Percentiles rank a stretch among this genome's conserved stretches.
Evolutionary conservation across 2,113 vertebrate genomes (phyloP).

Genomic region (Trachemys scripta): DNA sequence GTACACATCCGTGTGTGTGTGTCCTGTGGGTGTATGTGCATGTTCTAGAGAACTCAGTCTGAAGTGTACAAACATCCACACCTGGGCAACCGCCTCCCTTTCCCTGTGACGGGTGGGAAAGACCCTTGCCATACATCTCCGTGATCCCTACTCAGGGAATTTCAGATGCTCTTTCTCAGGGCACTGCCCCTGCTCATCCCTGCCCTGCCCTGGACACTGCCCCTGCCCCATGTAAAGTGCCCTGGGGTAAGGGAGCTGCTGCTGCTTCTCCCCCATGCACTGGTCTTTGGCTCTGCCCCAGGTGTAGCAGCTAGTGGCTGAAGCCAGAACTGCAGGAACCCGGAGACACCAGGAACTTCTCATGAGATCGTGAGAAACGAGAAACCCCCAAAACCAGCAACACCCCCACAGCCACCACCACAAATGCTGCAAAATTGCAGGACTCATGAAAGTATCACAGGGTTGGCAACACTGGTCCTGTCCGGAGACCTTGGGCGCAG

Average conservation of each 20-base stretch:
- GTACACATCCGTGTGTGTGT: neutral
- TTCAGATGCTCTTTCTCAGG: neutral
- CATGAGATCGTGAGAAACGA: neutral
- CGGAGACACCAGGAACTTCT: neutral
- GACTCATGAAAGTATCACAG: neutral
- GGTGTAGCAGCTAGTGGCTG: neutral
- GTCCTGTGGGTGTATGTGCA: neutral
- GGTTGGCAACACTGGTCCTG: too few relatives aligned
- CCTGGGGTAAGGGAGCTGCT: neutral
- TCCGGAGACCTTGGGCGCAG: neutral
- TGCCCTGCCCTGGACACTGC: neutral
- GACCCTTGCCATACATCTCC: neutral
- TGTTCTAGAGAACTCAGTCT: neutral
- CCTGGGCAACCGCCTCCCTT: neutral
- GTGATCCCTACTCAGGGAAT: neutral
- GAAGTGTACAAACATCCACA: neutral
- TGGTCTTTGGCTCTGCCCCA: neutral
- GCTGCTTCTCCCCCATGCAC: neutral
- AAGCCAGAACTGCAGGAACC: neutral
- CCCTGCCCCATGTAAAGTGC: neutral
- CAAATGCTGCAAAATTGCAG: neutral
- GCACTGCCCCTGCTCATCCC: neutral
- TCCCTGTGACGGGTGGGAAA: neutral
- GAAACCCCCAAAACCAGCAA: neutral
- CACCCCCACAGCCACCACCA: too few relatives aligned